Base-by-base conservation (phyloP, 2,888 invertebrate genomes). In the Bursaphelenchus okinawaensis region DNA sequence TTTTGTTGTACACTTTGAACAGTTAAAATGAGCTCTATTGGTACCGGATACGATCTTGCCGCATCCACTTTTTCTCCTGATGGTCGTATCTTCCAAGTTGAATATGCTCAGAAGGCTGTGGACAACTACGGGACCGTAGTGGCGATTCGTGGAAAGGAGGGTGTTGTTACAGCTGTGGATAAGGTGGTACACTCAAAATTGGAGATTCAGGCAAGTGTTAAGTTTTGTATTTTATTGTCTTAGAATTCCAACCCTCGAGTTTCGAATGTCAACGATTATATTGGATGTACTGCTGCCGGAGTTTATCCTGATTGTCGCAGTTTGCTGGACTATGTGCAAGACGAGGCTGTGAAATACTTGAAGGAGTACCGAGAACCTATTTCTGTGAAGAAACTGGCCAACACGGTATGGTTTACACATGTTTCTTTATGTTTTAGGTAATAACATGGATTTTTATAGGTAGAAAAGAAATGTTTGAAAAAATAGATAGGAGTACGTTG, bases 1-100 rank as follows among this genome's bases (percentile, higher is more conserved):
- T 61, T 23, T 52, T 51, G 23, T 16, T 60, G 28, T 50, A 27
- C 20, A 56, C 12, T 22, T 60, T 60, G 19, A 50, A 20, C 7
- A 66, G 19, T 27, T 23, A 3, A 51, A 4, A 92, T 93, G 92
- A 93, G 92, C 88, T 93, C 93, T 26, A 93, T 93, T 83, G 93
- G 93, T 75, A 93, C 93, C 71, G 93, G 93, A 75, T 99, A 99
- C 84, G 98, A 99, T 88, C 87, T 99, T 80, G 96, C 96, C 67
- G 98, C 98, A n/a, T 94, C 98, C 52, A 98, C 98, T 87, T 98
- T 98, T 86, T 98, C 96, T 1, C 98, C 98, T 2, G 98, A 98
- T 84, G 98, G 98, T 9, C 87, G 96, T 77, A 96, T 99, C 56
- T 73, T 73, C 55, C 73, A 73, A 57, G 80, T 99, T 1, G 98